phyloP scores from a whole-genome alignment of 2,797 vertebrate species.

The Lepus oiostolus region DNA sequence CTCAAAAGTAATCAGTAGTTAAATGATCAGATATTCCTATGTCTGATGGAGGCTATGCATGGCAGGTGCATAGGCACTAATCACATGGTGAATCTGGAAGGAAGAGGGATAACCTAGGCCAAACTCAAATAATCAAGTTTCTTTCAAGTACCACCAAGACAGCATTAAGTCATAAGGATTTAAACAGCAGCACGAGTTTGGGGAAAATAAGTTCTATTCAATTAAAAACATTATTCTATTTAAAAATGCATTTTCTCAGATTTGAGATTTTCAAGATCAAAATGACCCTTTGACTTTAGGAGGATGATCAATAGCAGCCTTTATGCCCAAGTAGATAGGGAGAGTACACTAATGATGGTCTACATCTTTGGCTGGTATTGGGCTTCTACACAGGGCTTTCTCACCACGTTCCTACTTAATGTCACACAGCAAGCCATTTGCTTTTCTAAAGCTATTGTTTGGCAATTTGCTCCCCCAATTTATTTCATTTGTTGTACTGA shows the following conservation, averaged over 20 bases:
- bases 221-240: constrained; percentile 14
- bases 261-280: constrained; percentile 36
- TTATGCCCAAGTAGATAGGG: neutral
- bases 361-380: rapidly evolving
- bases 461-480: neutral
- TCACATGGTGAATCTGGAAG: too few relatives aligned
- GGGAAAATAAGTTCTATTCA: too few relatives aligned
- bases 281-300: neutral
- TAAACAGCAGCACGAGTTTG: too few relatives aligned
- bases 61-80: too few relatives aligned
- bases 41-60: too few relatives aligned
- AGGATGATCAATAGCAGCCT: neutral
- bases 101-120: too few relatives aligned
- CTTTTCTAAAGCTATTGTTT: neutral
- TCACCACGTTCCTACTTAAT: neutral
- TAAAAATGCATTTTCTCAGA: neutral
- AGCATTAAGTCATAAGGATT: too few relatives aligned
- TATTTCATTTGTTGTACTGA: neutral
- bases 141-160: too few relatives aligned
- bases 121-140: too few relatives aligned
- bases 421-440: neutral
- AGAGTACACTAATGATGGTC: rapidly evolving
- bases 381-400: neutral
- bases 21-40: too few relatives aligned
- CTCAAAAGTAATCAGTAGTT: too few relatives aligned